Evolutionary conservation across 2,113 vertebrate genomes (phyloP), one percentile per base, ranked within the genome.

Genomic region (Camarhynchus parvulus): DNA sequence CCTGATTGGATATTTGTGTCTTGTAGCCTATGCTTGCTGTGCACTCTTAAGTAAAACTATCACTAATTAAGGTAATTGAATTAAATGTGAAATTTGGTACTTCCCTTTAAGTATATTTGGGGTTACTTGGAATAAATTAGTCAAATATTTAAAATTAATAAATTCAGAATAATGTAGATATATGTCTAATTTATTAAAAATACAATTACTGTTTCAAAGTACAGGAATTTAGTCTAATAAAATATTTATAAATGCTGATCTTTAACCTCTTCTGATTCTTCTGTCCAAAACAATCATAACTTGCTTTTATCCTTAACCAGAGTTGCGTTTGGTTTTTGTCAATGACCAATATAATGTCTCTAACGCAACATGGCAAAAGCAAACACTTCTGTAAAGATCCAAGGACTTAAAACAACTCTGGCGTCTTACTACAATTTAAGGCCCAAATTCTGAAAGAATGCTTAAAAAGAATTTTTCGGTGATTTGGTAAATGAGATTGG

Each of bases 111-210:
- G 68, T 50, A 46, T 75, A 90, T 79, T 70, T 93, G 25, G 10
- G 3, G 30, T 92, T 94, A 22, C 39, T 74, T 83, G 23, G 33
- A 92, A 92, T 79, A 95, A 83, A 88, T 90, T 74, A 87, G 37
- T 75, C 53, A 83, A 78, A 62, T 67, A 76, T 52, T 94, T 92
- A n/a, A 90, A 91, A 78, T 42, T 55, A 62, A 67, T 58, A 87
- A 11, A 70, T 80, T 82, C 55, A 49, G 22, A 74, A 81, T 64
- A 67, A 83, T 11, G 9, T 42, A n/a, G 47, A n/a, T 68, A 25
- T 64, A 25, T 46, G 25, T 52, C 19, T 92, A 82, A 87, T 59
- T 66, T 11, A 28, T 91, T 82, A 84, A 3, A 94, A 92, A 77
- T 66, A 68, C 21, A 95, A 83, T 69, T 83, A 52, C 55, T 87